Evolutionary conservation across 2,113 vertebrate species (phyloP), one percentile per base, ranked within the genome.

Genomic region (Oncorhynchus masou): DNA sequence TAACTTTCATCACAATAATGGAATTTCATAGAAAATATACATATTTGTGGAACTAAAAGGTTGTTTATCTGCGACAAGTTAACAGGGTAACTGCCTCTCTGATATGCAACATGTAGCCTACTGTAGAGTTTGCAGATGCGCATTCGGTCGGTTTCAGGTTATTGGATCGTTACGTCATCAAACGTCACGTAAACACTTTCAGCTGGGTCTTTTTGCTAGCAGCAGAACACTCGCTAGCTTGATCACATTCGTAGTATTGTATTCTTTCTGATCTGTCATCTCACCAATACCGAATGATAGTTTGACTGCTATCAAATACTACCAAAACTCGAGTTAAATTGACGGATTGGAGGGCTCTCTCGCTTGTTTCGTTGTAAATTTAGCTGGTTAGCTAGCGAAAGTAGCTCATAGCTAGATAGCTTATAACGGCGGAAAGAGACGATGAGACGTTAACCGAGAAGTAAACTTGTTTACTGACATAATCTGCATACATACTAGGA

Each of bases 151-250:
- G 12, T 65, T 31, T 79, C 24, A 24, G 45, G 59, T 62, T 8
- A 13, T 12, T 6, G 24, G 24, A 49, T 45, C 39, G 2, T 45
- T 25, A 74, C 9, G 25, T 2, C 5, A 31, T 29, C 34, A 19
- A 6, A 75, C 39, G 83, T 87, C 75, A 73, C 2, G 82, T 88
- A 79, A 89, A 88, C 86, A 89, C 16, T 25, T 31, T 49, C 74
- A 54, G 65, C 65, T 68, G 74, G 62, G 62, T 6, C 12, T 67
- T 5, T 45, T 62, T 5, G 25, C 7, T 9, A 67, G 24, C 24
- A 67, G 65, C 51, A 29, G 71, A n/a, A 62, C n/a, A 22, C n/a
- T 62, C 16, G 59, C 9, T 20, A n/a, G 70, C 57, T 57, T 66
- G 4, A 29, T 24, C 39, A 6, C 2, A 39, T 9, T 39, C 8